Evolutionary conservation across 2,113 vertebrate species (phyloP).

Genomic region (Platysternon megacephalum): DNA sequence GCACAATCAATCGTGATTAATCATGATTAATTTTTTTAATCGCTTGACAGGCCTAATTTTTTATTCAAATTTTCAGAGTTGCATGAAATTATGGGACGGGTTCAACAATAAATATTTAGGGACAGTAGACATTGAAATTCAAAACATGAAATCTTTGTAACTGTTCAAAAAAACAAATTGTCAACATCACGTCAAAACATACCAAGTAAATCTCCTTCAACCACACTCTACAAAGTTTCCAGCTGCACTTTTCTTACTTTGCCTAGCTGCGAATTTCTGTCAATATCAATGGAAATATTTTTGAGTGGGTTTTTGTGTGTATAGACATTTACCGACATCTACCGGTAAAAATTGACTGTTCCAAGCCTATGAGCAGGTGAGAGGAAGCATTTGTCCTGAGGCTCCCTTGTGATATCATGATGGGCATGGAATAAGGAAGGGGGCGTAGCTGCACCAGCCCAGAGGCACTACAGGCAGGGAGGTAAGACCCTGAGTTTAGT

Average conservation of each 20-base stretch:
- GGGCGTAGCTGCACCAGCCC: neutral
- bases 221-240: neutral
- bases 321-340: neutral
- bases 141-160: neutral
- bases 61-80: neutral
- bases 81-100: neutral
- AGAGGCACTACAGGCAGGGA: neutral
- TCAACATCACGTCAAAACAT: neutral
- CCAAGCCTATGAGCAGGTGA: neutral
- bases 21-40: too few species aligned
- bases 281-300: neutral
- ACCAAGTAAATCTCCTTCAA: neutral
- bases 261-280: neutral
- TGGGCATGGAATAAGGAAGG: neutral
- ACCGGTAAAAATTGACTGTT: neutral
- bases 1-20: too few species aligned
- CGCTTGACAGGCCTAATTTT: too few species aligned
- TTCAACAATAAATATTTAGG: neutral
- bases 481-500: too few species aligned
- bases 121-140: neutral
- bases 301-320: neutral
- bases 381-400: neutral
- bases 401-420: neutral
- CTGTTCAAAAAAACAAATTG: neutral
- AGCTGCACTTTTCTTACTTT: neutral